Percentiles rank a stretch among this genome's conserved stretches.
Evolutionary conservation across 1,140 invertebrate genomes (phyloP).

Genomic region (Aleiodes sp.): DNA sequence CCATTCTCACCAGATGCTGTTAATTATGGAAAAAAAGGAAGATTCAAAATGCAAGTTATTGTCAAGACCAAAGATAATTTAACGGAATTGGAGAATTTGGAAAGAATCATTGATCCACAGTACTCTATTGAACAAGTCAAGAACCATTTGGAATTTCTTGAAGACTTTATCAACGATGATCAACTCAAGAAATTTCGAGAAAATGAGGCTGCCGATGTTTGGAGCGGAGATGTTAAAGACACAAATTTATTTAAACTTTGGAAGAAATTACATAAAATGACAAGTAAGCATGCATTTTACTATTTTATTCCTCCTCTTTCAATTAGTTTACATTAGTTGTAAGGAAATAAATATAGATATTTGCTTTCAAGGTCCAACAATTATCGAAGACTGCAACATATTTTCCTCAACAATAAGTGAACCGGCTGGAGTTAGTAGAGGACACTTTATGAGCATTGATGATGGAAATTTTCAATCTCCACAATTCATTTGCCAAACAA

Average conservation of each 20-base stretch:
- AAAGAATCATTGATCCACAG: not conserved
- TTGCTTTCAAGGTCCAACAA: too few species aligned
- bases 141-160: constrained; percentile 16
- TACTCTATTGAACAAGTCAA: not conserved
- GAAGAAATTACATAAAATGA: not conserved
- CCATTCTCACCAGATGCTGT: constrained; percentile 37
- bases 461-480: not conserved
- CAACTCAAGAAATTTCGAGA: constrained; percentile 21
- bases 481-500: not conserved
- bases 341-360: too few species aligned
- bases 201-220: not conserved
- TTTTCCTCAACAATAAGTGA: not conserved
- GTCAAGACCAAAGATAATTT: not conserved
- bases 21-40: constrained; percentile 36
- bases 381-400: not conserved
- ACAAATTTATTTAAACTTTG: constrained; percentile 21
- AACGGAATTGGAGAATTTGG: not conserved
- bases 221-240: constrained; percentile 19
- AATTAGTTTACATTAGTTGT: too few species aligned
- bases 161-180: constrained; percentile 12
- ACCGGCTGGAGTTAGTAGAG: not conserved
- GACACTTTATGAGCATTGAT: constrained; percentile 1
- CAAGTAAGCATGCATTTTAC: not conserved
- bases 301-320: too few species aligned
- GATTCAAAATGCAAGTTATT: constrained; percentile 1